Evolutionary conservation across 2,888 invertebrate species (phyloP).

Genomic region (Drosophila infuscata): DNA sequence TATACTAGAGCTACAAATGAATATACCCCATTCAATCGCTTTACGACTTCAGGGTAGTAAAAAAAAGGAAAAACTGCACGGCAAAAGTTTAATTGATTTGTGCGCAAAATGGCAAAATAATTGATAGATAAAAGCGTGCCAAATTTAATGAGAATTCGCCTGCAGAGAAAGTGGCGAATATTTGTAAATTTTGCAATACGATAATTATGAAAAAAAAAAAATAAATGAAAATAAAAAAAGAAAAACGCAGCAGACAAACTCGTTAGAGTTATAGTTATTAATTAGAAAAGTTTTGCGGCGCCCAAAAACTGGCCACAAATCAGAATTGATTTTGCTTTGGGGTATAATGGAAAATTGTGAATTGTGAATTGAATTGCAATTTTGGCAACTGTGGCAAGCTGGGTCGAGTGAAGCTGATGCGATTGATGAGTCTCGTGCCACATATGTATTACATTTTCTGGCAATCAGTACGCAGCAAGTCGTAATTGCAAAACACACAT

Average conservation of each 20-base stretch:
- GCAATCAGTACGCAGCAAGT: slow-evolving; percentile 51
- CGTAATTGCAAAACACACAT: slow-evolving; percentile 70
- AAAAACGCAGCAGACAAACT: slow-evolving; percentile 4
- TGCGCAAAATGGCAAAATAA: slow-evolving; percentile 72
- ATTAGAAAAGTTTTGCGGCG: slow-evolving; percentile 68
- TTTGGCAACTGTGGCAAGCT: slow-evolving; percentile 15
- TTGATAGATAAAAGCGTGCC: slow-evolving; percentile 63
- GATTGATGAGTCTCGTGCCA: slow-evolving; percentile 26
- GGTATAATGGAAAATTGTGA: slow-evolving; percentile 29
- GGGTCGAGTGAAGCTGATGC: slow-evolving; percentile 7
- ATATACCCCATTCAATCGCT: not conserved
- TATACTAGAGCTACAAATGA: not conserved
- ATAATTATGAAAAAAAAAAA: slow-evolving; percentile 33
- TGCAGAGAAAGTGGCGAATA: slow-evolving; percentile 51
- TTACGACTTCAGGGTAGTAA: slow-evolving; percentile 1
- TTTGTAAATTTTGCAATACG: slow-evolving; percentile 44
- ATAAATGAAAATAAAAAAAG: not conserved
- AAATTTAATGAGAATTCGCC: slow-evolving; percentile 56
- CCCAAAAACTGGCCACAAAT: slow-evolving; percentile 23
- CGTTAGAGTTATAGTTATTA: slow-evolving; percentile 53
- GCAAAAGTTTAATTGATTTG: slow-evolving; percentile 76
- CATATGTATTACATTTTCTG: slow-evolving; percentile 58
- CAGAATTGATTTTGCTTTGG: slow-evolving; percentile 44
- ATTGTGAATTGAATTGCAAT: slow-evolving; percentile 35
- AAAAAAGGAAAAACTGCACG: slow-evolving; percentile 21